Evolutionary conservation across 2,113 vertebrate genomes (phyloP).

Genomic region (Platycercus adscitus): DNA sequence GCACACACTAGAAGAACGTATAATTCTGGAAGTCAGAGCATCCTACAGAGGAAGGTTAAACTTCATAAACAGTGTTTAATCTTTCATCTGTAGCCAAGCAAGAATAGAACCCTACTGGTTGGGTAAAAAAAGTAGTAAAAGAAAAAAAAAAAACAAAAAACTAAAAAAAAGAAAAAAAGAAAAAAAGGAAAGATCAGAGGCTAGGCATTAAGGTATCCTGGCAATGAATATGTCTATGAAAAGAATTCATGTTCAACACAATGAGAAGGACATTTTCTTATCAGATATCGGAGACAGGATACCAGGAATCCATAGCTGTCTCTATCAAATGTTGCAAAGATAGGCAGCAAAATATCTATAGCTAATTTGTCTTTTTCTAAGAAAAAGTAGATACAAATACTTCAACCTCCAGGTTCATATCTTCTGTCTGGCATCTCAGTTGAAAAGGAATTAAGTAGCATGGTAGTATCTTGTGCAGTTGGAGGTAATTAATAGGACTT

Average conservation of each 20-base stretch:
- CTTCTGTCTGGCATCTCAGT: background rate
- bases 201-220: background rate
- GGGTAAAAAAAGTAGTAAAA: background rate
- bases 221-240: background rate
- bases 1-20: background rate
- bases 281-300: rapidly evolving
- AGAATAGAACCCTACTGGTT: background rate
- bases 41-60: background rate
- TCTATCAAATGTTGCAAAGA: background rate
- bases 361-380: background rate
- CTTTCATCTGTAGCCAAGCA: background rate
- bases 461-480: background rate
- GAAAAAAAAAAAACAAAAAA: too few species aligned
- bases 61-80: background rate
- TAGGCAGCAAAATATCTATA: background rate
- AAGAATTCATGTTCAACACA: background rate
- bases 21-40: background rate
- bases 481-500: background rate
- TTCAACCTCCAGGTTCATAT: background rate
- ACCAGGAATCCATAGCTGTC: background rate
- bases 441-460: background rate
- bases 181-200: background rate
- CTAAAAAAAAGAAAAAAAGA: background rate
- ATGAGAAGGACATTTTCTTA: background rate
- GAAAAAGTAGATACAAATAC: background rate